Evolutionary conservation across 2,113 vertebrate genomes (phyloP), one percentile per base, ranked within the genome.

Genomic region (Crotalus horridus): DNA sequence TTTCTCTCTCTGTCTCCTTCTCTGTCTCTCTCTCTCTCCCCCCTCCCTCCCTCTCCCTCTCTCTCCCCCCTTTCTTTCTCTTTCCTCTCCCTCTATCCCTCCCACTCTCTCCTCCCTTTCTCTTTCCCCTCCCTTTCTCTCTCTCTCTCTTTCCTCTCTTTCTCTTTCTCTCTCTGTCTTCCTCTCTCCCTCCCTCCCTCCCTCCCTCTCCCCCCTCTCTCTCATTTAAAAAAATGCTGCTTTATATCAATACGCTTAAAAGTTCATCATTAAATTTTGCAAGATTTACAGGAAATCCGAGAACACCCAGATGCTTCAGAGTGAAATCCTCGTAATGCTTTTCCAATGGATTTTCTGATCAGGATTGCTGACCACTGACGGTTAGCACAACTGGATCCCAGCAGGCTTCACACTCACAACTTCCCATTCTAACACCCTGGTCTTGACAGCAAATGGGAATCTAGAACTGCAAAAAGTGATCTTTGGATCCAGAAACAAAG

Each of bases 101-200:
- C 43, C 2, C 1, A 8, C 23, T 26, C 8, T 10, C 23, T 59
- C 56, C 7, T 21, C 3, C 56, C 20, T 58, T 4, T 4, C 20
- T 20, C 1, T 5, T 0, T 43, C 7, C 21, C 2, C 21, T 7
- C 1, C 20, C 56, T 23, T 0, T 58, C 20, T 23, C 20, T 6
- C 20, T 46, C 3, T 4, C 3, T 4, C 43, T 4, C 3, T 4
- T 46, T 46, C 3, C 43, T 46, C 43, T 55, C 54, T 46, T 4
- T 46, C 3, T 46, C 43, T 46, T 46, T 46, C 43, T 46, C 43
- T 46, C 3, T 46, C 43, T 46, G 0, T 61, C 59, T 24, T 4
- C 23, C 2, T 56, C 17, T 56, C 15, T 17, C 4, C 20, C 4
- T 24, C 15, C 21, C 43, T 43, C 43, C 2, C 43, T 43, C 43